A percentile compares a stretch with the other conserved stretches of the same genome.
phyloP scores from a whole-genome alignment of 2,113 vertebrate genomes.

The Calypte anna region DNA sequence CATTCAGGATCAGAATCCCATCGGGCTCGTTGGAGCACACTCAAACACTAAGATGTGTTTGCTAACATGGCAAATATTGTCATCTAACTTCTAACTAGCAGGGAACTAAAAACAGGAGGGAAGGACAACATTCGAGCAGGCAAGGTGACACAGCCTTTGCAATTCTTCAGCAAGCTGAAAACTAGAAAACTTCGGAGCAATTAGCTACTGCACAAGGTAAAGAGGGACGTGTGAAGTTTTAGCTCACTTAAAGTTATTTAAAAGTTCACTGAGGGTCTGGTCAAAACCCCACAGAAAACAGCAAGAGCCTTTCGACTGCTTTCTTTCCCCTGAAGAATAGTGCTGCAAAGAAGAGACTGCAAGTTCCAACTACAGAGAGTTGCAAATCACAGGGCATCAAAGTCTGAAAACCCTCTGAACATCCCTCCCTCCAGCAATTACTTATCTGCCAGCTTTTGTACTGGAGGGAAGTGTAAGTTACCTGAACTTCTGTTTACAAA shows the following conservation, averaged over 20 bases:
- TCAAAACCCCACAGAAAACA: conserved; percentile 40
- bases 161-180: neutral
- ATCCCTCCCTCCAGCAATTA: conserved; percentile 53
- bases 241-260: conserved; percentile 16
- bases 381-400: conserved; percentile 64
- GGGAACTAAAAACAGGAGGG: neutral
- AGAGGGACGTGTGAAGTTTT: conserved; percentile 6
- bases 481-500: conserved; percentile 46
- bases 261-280: conserved; percentile 23
- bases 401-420: conserved; percentile 57
- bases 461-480: neutral
- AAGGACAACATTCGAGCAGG: neutral
- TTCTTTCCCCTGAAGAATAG: neutral
- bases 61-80: neutral
- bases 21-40: neutral
- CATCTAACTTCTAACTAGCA: neutral
- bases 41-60: neutral
- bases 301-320: neutral
- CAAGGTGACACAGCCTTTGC: neutral
- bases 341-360: neutral
- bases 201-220: neutral
- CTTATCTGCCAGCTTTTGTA: neutral
- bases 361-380: conserved; percentile 51
- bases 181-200: neutral
- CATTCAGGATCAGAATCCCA: neutral